Conservation (phyloP, 2,797 vertebrate genomes). For the Crypturellus tataupa region DNA sequence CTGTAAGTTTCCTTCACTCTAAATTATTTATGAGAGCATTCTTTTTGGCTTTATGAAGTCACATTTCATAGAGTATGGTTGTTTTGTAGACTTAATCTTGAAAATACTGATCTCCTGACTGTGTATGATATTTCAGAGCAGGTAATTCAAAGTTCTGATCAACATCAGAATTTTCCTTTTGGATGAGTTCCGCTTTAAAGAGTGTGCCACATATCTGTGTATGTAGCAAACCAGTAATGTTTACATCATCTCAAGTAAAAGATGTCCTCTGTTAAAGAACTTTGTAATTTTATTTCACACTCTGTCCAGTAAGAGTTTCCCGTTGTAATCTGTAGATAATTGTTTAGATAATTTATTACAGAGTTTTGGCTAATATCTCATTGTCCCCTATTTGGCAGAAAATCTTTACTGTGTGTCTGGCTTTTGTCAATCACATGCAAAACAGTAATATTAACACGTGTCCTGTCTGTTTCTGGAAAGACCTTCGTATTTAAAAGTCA, state of each 20-base stretch:
- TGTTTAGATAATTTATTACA: not conserved
- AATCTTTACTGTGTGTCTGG: not conserved
- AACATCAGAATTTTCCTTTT: not conserved
- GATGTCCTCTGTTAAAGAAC: not conserved
- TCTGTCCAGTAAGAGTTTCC: not conserved
- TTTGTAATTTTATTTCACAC: not conserved
- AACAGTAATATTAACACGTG: not conserved
- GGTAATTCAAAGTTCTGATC: not conserved
- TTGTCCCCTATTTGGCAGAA: not conserved
- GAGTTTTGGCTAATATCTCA: not conserved
- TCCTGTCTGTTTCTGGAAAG: not conserved
- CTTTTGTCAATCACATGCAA: not conserved
- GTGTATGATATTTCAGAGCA: not conserved
- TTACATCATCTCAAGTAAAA: not conserved
- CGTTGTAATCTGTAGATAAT: not conserved
- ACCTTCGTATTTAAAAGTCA: not conserved
- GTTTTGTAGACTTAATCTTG: not conserved
- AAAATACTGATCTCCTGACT: not conserved
- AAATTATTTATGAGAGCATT: not conserved
- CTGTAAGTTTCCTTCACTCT: not conserved
- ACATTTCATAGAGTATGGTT: not conserved
- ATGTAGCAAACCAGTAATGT: not conserved
- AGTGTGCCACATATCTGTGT: not conserved
- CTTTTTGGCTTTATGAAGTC: not conserved
- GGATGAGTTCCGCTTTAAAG: not conserved